Base-by-base conservation (phyloP, 2,113 vertebrate genomes). In the Abramis brama region DNA sequence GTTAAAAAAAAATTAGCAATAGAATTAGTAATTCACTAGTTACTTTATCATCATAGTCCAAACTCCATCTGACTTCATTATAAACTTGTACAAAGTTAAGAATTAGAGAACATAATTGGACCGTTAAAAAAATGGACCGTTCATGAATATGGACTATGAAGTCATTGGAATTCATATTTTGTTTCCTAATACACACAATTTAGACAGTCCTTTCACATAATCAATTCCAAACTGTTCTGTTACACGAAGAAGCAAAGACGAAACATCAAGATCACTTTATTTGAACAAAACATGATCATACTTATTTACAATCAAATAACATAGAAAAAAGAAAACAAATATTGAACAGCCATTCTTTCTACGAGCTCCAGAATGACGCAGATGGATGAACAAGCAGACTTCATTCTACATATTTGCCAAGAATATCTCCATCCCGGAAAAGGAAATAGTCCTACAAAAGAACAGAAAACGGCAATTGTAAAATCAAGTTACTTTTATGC, bases 361-460 rank as follows among this genome's bases (percentile, higher is more conserved):
- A 88, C 88, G 95, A 55, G 83, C 88, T 88, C 36, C 85, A 91
- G 92, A 94, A 95, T 94, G 93, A 94, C 87, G 84, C 71, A 39
- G 43, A 79, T 70, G 92, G 89, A 89, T 87, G 59, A 47, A 91
- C 47, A 25, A 27, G 89, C 64, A 64, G 36, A 88, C 79, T 92
- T 96, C 94, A 99, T 13, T 98, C 96, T n/a, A 96, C 70, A 0
- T 97, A 99, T 91, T 99, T 99, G 45, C 98, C 98, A 64, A 99
- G 96, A 91, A 99, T 99, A 90, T 99, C 98, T 64, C 94, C 96
- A 85, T 99, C 98, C 93, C 98, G 96, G 92, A 99, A 99, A 91
- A 99, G 93, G 93, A 96, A 99, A 89, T 99, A 99, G 83, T 99
- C 98, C 98, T 99, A 91, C 55, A 85, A 80, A 83, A 86, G 0